A percentile compares a stretch with the other conserved stretches of the same genome.
Evolutionary conservation across 2,888 invertebrate genomes (phyloP).

Genomic region (Agriopis leucophaearia): DNA sequence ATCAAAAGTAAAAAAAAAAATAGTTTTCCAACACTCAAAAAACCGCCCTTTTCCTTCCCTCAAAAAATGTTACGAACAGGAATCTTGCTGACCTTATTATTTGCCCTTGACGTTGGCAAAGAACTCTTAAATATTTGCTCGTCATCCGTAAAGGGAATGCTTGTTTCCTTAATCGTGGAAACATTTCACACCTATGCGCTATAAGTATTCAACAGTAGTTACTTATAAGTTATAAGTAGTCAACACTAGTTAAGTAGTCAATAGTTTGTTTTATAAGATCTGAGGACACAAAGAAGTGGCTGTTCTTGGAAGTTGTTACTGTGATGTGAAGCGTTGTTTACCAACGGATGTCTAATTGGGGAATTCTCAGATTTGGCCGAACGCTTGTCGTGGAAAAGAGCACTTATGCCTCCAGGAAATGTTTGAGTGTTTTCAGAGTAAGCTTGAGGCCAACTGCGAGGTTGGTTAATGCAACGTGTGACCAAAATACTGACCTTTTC

Average conservation of each 20-base stretch:
- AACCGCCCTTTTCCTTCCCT: background rate
- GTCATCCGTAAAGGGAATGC: constrained; percentile 11
- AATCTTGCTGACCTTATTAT: background rate
- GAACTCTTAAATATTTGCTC: constrained; percentile 16
- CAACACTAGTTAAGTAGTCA: no score
- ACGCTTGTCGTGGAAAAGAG: background rate
- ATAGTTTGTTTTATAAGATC: constrained; percentile 50
- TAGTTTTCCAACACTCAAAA: background rate
- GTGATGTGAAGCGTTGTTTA: constrained; percentile 14
- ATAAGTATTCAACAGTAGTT: constrained; percentile 3
- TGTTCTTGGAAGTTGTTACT: constrained; percentile 24
- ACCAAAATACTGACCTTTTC: no score
- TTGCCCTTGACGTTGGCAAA: background rate
- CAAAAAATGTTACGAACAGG: background rate
- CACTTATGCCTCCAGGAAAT: background rate
- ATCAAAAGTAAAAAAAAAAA: no score
- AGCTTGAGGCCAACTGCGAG: background rate
- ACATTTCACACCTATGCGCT: constrained; percentile 45
- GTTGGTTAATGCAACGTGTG: background rate
- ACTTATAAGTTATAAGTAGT: background rate
- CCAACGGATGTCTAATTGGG: constrained; percentile 3
- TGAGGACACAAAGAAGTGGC: constrained; percentile 33
- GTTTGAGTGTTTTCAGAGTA: background rate
- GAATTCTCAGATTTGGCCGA: background rate
- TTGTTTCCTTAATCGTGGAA: constrained; percentile 12